Evolutionary conservation across 2,113 vertebrate species (phyloP), one percentile per base, ranked within the genome.

Genomic region (Onychostoma macrolepis): DNA sequence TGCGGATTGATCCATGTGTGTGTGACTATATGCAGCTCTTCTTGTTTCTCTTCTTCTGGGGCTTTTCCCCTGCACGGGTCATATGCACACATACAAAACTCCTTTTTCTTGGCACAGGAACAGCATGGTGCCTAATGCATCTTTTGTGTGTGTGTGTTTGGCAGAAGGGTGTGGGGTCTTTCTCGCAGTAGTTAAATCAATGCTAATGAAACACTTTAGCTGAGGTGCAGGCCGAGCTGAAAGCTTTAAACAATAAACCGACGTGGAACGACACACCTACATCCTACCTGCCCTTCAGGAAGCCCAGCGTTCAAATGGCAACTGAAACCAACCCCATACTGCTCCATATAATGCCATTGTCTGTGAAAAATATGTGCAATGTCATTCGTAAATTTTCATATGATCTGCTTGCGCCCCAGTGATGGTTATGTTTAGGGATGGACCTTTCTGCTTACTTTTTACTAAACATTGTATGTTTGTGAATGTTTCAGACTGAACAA

Each of bases 171-270:
- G 92, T 92, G 90, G 83, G 89, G 90, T 92, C 91, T 89, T 91
- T 90, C 88, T 89, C 87, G 53, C 87, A 81, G 86, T 87, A 91
- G 88, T 92, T 90, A 91, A 92, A 91, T 89, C 85, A 80, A 88
- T 12, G 72, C 91, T 95, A 95, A 95, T 95, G 94, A 95, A 95
- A 95, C 94, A 94, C 93, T 93, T 94, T 88, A 91, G 90, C 86
- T 88, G 69, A 87, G 89, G 90, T 88, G 84, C 85, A 86, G 88
- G 69, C 89, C 80, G 86, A 79, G 87, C 41, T 88, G 87, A 90
- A 87, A 91, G 83, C 78, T 88, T 91, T 86, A 86, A 87, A 84
- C 82, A 88, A 88, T 88, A 85, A 85, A 84, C 82, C 48, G n/a
- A 79, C 26, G 36, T 30, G 10, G 19, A 71, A 67, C 75, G 41